Evolutionary conservation across 2,888 invertebrate species (phyloP), one percentile per base, ranked within the genome.

Genomic region (Herminia tarsipennalis): DNA sequence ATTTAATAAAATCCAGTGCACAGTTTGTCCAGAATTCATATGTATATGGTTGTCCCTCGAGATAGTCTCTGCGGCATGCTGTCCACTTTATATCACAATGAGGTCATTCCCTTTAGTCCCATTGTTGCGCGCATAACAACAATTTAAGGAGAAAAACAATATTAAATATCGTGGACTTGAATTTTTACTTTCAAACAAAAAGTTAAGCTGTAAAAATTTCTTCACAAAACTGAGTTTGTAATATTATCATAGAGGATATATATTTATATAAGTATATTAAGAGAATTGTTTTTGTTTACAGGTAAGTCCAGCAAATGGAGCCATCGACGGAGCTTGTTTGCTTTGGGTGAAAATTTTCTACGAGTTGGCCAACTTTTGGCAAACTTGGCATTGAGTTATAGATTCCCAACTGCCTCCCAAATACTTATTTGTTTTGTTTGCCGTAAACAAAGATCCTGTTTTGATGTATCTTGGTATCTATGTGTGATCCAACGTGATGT

Each of bases 381-480:
- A 79, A 89, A 89, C 85, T 89, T 87, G 81, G 83, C 88, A 90
- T 87, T 88, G 87, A 89, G 89, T 91, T 90, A 90, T 90, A 87
- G 88, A 90, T 88, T 88, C 81, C 85, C 79, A 79, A 86, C 86
- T 80, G 85, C 84, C 83, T 83, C 79, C 81, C 82, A 78, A 86
- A 87, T 83, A 85, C 84, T 88, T 87, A 85, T 85, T 89, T 88
- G 86, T 89, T 90, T 87, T 85, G 80, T 81, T 84, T 78, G 76
- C 73, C 80, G 83, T 83, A 88, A 88, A 88, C 85, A 88, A 81
- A 80, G 80, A 83, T 84, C 79, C 79, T 72, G 70, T 45, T 74
- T 78, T 78, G 75, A 81, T 78, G 70, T 78, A 65, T 62, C 50
- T 61, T 52, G 61, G 61, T 69, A 62, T 45, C 28, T 35, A 45